These are phyloP conservation scores for Tragelaphus imberbis DNA, from an alignment of 2,113 vertebrate species.

Conservation along the genomic window DNA sequence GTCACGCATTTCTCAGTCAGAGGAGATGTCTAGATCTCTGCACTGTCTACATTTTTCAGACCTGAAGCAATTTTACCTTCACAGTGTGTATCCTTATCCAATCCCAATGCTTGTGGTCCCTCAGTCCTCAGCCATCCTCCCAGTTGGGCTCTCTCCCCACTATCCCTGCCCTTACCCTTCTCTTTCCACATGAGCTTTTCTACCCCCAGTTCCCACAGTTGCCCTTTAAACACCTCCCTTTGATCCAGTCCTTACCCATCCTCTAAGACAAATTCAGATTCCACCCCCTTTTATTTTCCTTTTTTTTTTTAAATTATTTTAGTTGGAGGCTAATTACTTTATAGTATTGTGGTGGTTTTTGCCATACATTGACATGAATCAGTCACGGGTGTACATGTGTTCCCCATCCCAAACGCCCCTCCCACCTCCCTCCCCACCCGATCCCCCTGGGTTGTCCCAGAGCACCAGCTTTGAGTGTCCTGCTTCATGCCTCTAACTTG, in stretches of 20 bases:
- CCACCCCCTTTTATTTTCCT: not conserved
- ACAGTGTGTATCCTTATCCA: not conserved
- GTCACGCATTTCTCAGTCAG: not conserved
- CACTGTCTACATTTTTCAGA: not conserved
- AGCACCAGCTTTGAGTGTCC: not conserved
- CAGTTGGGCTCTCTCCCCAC: no score
- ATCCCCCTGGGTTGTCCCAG: not conserved
- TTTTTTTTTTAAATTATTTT: not conserved
- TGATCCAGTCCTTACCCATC: not conserved
- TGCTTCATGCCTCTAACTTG: not conserved
- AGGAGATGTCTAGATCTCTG: not conserved
- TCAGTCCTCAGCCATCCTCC: not conserved
- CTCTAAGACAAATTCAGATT: not conserved
- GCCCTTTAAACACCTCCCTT: not conserved
- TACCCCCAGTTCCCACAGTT: not conserved
- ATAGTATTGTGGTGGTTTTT: not conserved
- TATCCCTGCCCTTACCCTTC: no score
- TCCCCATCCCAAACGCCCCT: rapidly evolving
- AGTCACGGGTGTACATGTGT: not conserved
- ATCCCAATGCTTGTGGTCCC: rapidly evolving
- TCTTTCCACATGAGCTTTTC: not conserved
- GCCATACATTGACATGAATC: not conserved
- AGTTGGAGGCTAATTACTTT: not conserved
- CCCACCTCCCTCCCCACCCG: no score
- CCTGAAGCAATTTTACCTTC: not conserved